Percentiles rank a stretch among this genome's conserved stretches.
phyloP scores from a whole-genome alignment of 1,140 invertebrate species.

The Zaprionus davidi region DNA sequence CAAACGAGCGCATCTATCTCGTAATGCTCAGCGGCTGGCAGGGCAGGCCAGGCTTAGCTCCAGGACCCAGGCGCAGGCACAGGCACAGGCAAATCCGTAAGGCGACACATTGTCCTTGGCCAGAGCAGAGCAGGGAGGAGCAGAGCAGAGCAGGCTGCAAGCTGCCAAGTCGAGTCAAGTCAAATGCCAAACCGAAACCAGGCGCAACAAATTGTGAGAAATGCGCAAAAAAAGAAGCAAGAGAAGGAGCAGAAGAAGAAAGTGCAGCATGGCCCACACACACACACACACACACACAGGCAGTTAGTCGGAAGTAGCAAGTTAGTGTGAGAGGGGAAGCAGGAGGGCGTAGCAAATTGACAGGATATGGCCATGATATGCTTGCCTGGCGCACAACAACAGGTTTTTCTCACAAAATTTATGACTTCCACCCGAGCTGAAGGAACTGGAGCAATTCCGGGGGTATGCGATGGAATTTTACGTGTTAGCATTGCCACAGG shows the following conservation, averaged over 20 bases:
- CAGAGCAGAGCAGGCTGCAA: background rate
- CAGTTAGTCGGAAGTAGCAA: slow-evolving; percentile 8
- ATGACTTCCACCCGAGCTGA: slow-evolving; percentile 39
- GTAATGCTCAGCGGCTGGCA: slow-evolving; percentile 45
- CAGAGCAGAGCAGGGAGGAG: background rate
- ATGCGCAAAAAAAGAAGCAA: slow-evolving; percentile 47
- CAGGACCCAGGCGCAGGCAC: background rate
- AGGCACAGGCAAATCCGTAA: slow-evolving; percentile 34
- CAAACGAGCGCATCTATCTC: slow-evolving; percentile 75
- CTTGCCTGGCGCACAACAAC: slow-evolving; percentile 55
- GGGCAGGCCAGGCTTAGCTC: background rate
- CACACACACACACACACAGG: background rate
- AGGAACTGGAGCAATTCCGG: slow-evolving; percentile 8
- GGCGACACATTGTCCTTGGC: slow-evolving; percentile 51
- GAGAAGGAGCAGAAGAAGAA: slow-evolving; percentile 20
- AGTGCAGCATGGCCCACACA: slow-evolving; percentile 25
- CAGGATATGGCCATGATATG: slow-evolving; percentile 68
- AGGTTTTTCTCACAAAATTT: slow-evolving; percentile 68
- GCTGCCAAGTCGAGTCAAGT: slow-evolving; percentile 57
- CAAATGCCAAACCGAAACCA: slow-evolving; percentile 46
- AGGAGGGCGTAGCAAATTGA: slow-evolving; percentile 58
- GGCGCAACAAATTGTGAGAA: slow-evolving; percentile 73
- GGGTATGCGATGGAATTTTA: slow-evolving; percentile 43
- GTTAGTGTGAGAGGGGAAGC: background rate
- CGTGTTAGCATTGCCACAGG: slow-evolving; percentile 53